Conservation (phyloP, 2,888 invertebrate species). For the Synergus gifuensis region DNA sequence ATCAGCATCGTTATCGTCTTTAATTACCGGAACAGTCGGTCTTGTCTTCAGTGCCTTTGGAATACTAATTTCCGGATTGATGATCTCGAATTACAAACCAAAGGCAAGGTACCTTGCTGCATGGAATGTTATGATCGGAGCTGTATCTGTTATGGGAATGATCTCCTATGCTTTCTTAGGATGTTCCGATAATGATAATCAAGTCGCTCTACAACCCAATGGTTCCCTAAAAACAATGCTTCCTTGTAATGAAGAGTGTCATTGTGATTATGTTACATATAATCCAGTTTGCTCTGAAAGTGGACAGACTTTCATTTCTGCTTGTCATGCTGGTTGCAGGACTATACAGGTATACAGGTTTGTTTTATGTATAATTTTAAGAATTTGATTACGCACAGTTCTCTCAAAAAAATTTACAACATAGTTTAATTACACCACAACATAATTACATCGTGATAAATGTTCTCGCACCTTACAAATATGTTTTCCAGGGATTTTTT, state of each 20-base stretch:
- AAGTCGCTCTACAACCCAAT: conserved; percentile 76
- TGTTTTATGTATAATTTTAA: conserved; percentile 43
- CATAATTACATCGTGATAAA: too few species aligned
- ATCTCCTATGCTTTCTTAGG: conserved; percentile 84
- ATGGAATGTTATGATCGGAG: conserved; percentile 85
- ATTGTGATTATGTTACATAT: conserved; percentile 86
- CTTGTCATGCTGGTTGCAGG: conserved; percentile 89
- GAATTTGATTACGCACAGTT: background rate
- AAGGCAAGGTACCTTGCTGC: conserved; percentile 83
- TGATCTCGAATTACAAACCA: conserved; percentile 84
- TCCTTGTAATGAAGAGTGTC: conserved; percentile 83
- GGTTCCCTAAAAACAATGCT: conserved; percentile 76
- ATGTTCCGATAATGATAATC: conserved; percentile 82
- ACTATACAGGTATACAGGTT: conserved; percentile 69
- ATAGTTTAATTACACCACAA: too few species aligned
- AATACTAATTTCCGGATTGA: conserved; percentile 83
- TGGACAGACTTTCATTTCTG: conserved; percentile 85
- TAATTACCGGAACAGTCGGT: conserved; percentile 86
- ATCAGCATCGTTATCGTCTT: conserved; percentile 86
- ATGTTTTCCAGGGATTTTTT: too few species aligned
- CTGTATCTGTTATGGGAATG: conserved; percentile 82
- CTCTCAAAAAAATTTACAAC: too few species aligned
- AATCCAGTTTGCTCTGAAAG: conserved; percentile 86
- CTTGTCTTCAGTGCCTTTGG: conserved; percentile 85
- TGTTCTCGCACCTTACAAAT: too few species aligned